Evolutionary conservation across 2,113 vertebrate species (phyloP).

Genomic region (Tupaia tana): DNA sequence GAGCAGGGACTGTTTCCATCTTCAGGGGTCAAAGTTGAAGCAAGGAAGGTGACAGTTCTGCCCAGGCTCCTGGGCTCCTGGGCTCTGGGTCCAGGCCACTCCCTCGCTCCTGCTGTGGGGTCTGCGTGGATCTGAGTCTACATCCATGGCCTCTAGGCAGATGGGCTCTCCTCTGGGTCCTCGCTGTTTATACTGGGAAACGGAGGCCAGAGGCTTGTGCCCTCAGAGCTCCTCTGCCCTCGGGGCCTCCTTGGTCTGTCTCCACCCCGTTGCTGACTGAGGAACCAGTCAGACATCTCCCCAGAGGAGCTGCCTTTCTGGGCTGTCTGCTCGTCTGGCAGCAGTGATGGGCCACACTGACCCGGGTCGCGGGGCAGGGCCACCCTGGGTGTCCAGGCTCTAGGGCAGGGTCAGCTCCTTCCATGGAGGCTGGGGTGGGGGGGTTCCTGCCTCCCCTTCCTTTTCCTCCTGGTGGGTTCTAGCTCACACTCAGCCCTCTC

Average conservation of each 20-base stretch:
- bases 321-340: not conserved
- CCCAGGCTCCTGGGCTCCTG: not conserved
- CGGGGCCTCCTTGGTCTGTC: not conserved
- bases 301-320: not conserved
- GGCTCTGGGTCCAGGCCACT: not conserved
- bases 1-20: not conserved
- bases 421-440: not conserved
- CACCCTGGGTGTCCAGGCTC: not conserved
- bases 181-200: not conserved
- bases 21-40: not conserved
- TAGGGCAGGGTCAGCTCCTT: not conserved
- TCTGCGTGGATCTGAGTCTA: not conserved
- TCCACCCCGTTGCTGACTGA: not conserved
- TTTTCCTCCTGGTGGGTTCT: not conserved
- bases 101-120: not conserved
- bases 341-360: not conserved
- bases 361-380: not conserved
- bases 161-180: not conserved
- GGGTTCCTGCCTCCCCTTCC: not conserved
- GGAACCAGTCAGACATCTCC: constrained; percentile 34
- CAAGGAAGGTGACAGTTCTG: not conserved
- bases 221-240: not conserved
- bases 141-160: not conserved
- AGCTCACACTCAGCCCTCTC: not conserved
- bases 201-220: not conserved